Percentiles rank a stretch among this genome's conserved stretches.
Conservation (phyloP, 2,888 invertebrate species). For the Ryuthela nishihirai region DNA sequence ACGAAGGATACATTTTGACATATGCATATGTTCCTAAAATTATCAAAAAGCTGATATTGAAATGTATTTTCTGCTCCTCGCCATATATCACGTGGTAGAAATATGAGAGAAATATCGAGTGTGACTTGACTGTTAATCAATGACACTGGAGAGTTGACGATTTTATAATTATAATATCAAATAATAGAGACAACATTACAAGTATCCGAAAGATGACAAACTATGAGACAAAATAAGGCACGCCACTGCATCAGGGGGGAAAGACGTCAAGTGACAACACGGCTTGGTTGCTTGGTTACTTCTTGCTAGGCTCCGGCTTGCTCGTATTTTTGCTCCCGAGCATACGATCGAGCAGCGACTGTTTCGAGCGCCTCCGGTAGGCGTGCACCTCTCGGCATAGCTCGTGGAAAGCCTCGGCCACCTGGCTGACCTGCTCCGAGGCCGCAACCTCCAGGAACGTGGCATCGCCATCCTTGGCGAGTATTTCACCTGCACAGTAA, state of each 20-base stretch:
- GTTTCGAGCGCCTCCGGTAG: constrained; percentile 72
- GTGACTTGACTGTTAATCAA: too few relatives aligned
- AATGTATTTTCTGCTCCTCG: too few relatives aligned
- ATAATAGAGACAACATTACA: constrained; percentile 1
- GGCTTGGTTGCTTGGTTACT: too few relatives aligned
- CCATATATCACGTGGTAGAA: too few relatives aligned
- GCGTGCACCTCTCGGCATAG: constrained; percentile 76
- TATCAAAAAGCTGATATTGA: too few relatives aligned
- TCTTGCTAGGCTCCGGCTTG: constrained; percentile 12
- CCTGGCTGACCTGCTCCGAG: constrained; percentile 76
- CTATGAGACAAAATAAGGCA: constrained; percentile 15
- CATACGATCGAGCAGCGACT: constrained; percentile 74
- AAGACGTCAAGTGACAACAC: too few relatives aligned
- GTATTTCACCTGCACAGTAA: constrained; percentile 59
- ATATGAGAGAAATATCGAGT: too few relatives aligned
- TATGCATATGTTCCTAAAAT: too few relatives aligned
- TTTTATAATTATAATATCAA: constrained; percentile 13
- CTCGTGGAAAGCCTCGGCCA: constrained; percentile 79
- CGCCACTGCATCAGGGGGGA: constrained; percentile 5
- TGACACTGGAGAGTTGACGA: too few relatives aligned
- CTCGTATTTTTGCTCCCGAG: constrained; percentile 49
- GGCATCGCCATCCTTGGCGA: constrained; percentile 84
- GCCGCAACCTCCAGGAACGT: constrained; percentile 83
- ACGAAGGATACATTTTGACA: too few relatives aligned
- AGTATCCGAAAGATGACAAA: constrained; percentile 3